Conservation (phyloP, 2,888 invertebrate species). For the Auanema sp. region DNA sequence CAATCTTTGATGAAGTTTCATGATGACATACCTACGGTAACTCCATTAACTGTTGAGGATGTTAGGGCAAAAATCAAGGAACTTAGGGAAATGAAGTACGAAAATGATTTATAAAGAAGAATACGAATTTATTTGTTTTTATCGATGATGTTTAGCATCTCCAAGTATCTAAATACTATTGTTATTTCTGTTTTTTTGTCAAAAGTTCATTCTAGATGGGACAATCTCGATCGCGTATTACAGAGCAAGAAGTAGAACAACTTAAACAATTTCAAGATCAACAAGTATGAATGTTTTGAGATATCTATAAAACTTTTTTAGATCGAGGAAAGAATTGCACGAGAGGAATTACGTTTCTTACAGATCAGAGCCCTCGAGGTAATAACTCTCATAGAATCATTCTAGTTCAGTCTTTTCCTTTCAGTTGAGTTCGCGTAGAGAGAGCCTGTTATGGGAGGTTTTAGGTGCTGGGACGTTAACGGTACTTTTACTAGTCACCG, state of each 20-base stretch:
- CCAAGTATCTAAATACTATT: too few relatives aligned
- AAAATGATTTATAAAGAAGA: too few relatives aligned
- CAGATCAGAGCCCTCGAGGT: conserved; percentile 36
- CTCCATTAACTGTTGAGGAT: conserved; percentile 32
- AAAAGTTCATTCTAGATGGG: conserved; percentile 22
- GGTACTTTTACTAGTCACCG: conserved; percentile 29
- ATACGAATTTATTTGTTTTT: too few relatives aligned
- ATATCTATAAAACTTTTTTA: conserved; percentile 18
- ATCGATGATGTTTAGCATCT: too few relatives aligned
- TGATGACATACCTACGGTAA: not conserved
- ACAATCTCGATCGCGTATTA: conserved; percentile 10
- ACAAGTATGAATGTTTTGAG: not conserved
- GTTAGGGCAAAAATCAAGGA: conserved; percentile 15
- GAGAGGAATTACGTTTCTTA: conserved; percentile 34
- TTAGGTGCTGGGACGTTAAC: conserved; percentile 41
- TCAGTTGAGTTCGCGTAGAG: conserved; percentile 31
- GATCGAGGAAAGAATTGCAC: conserved; percentile 33
- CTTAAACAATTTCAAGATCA: conserved; percentile 28
- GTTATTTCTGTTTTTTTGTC: not conserved
- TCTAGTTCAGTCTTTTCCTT: conserved; percentile 14
- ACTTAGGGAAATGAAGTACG: too few relatives aligned
- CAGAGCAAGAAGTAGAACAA: conserved; percentile 1
- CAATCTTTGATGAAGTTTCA: not conserved
- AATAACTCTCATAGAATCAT: conserved; percentile 1
- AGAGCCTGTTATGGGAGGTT: conserved; percentile 43